These are phyloP conservation scores for Cheilosia vulpina DNA, from an alignment of 2,888 invertebrate genomes.

Conservation along the genomic window DNA sequence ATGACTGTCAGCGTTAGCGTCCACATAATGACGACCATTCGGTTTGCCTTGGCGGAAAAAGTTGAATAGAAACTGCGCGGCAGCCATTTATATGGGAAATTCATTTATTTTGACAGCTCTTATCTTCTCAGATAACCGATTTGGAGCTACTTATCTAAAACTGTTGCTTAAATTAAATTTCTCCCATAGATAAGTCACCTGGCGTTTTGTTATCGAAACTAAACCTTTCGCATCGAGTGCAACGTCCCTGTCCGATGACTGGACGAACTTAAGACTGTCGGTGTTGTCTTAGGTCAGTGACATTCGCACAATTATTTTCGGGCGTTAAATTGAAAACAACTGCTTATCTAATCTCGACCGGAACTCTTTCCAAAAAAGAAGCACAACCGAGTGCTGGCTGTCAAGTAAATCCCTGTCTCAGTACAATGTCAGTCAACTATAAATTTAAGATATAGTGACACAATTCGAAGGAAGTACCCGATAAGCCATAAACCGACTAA, in stretches of 20 bases:
- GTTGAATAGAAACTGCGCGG: conserved; percentile 10
- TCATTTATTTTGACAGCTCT: neutral
- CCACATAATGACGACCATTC: conserved; percentile 15
- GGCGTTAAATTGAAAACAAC: neutral
- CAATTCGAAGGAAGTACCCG: conserved; percentile 14
- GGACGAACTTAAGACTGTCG: neutral
- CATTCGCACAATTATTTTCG: too few relatives aligned
- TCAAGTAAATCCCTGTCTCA: neutral
- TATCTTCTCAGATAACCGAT: conserved; percentile 21
- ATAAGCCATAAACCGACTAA: conserved; percentile 40
- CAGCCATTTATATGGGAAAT: conserved; percentile 25
- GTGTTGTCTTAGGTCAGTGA: conserved; percentile 24
- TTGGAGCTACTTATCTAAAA: neutral
- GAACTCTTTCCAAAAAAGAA: neutral
- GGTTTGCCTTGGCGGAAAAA: conserved; percentile 5
- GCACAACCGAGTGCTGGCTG: neutral
- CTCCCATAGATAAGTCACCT: neutral
- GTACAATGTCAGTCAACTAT: conserved; percentile 1
- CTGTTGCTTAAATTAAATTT: neutral
- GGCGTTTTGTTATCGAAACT: neutral
- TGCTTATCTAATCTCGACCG: conserved; percentile 14
- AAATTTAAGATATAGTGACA: conserved; percentile 22
- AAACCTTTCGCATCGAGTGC: neutral
- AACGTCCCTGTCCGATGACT: neutral
- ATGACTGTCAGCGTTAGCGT: conserved; percentile 15